Evolutionary conservation across 2,797 vertebrate genomes (phyloP), one percentile per base, ranked within the genome.

Genomic region (Hirundo rustica): DNA sequence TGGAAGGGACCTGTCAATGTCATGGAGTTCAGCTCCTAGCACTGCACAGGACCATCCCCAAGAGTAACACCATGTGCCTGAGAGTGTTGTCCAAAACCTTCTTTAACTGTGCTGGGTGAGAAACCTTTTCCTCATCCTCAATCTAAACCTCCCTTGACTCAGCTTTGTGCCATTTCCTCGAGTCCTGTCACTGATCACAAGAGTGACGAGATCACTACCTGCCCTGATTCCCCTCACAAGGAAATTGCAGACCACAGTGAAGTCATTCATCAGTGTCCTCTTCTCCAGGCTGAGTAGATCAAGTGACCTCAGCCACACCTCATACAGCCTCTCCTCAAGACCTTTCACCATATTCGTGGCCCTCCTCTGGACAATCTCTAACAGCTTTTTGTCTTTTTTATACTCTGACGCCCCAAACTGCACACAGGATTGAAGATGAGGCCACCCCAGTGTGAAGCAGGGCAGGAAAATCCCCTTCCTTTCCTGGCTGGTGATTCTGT

Each of bases 401-500:
- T 45, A 19, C 19, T 45, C 27, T 29, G 29, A n/a, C n/a, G 60
- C 27, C 18, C 14, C 15, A 60, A 18, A 16, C 16, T n/a, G n/a
- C 45, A 4, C n/a, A 23, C 23, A 38, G 11, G 10, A 44, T 21
- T 44, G 10, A 30, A 36, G 53, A 5, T 51, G 45, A 75, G 32
- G 9, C 12, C 5, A 1, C 7, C 13, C 6, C 27, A 75, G 12
- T 8, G 13, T 7, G 13, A 34, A 65, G 9, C 50, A 55, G 44
- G 51, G 32, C 6, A 4, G 21, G 12, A 51, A 0, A 36, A 32
- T 51, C 17, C 32, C 26, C 17, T 51, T 17, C 61, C 45, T 32
- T 26, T 36, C 32, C 32, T 0, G 0, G 11, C 60, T 50, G 36
- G 17, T 2, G 7, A 44, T n/a, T 7, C 45, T 44, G 38, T 51